Evolutionary conservation across 1,140 invertebrate species (phyloP), one percentile per base, ranked within the genome.

Genomic region (Saxidomus purpurata): DNA sequence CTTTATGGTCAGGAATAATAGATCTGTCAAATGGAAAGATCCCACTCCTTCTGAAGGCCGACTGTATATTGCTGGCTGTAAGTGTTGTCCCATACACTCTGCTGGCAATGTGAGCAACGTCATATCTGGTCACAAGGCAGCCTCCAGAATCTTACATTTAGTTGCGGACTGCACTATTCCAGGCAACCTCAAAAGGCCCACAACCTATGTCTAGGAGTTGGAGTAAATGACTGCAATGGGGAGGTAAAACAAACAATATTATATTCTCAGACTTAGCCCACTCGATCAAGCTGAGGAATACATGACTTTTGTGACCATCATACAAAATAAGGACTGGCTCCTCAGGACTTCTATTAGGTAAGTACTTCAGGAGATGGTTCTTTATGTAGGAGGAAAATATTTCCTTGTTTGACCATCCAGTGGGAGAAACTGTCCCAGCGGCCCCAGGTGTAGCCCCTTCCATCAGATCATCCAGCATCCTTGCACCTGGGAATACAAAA

Each of bases 401-500:
- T n/a, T 74, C 81, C 1, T 43, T 43, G 25, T 89, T 84, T 19
- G 87, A 83, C 80, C 79, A 89, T 25, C 87, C 87, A 71, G 47
- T 83, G 8, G 43, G 25, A 40, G 59, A 49, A 8, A 89, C 63
- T 36, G 71, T 85, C 19, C 49, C 80, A 43, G 13, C 25, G 61
- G 52, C 49, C 2, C 81, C 89, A 25, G 81, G 81, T 19, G 69
- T 67, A 34, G 55, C 69, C 15, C 74, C 89, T 47, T 67, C 38
- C 43, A 84, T 77, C 22, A 89, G 69, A 85, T 93, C 92, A 47
- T 89, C 89, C 79, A 95, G 95, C 67, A 94, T 82, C 36, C 94
- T 83, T 0, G 92, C 93, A 43, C 95, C 94, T 82, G 95, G 95
- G 77, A 96, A 96, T 19, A 96, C 69, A 49, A 96, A 94, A 92